A percentile compares a stretch with the other conserved stretches of the same genome.
Conservation (phyloP, 2,113 vertebrate species). For the Tilapia sparmanii region DNA sequence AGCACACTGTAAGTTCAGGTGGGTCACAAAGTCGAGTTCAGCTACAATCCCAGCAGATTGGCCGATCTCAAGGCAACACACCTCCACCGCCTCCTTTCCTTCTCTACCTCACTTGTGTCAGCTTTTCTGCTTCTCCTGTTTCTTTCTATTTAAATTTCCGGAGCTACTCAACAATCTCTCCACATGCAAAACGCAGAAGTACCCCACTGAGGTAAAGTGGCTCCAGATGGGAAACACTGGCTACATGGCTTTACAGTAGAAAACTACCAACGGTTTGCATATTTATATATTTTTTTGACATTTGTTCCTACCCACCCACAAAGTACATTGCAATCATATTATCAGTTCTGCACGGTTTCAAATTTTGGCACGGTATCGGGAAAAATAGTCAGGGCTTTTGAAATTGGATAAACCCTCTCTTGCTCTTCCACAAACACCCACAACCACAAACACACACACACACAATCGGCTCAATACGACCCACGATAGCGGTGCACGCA, state of each 20-base stretch:
- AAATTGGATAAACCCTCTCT: constrained; percentile 38
- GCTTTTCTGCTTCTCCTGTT: background rate
- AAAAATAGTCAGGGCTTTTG: constrained; percentile 29
- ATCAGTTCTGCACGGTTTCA: constrained; percentile 10
- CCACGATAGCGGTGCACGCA: background rate
- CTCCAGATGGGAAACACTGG: background rate
- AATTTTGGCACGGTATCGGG: constrained; percentile 20
- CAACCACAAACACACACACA: background rate
- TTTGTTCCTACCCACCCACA: background rate
- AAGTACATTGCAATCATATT: background rate
- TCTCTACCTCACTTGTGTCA: background rate
- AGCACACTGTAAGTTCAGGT: background rate
- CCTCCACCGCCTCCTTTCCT: background rate
- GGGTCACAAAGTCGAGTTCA: background rate
- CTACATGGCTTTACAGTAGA: background rate
- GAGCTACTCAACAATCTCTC: background rate
- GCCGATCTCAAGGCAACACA: background rate
- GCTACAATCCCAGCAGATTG: background rate
- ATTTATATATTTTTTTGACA: background rate
- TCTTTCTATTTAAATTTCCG: background rate
- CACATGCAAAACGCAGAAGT: background rate
- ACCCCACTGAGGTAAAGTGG: background rate
- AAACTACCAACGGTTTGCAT: background rate
- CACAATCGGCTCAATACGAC: background rate
- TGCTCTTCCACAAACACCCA: constrained; percentile 10